Conservation (phyloP, 2,113 vertebrate species). For the Eulemur macaco region DNA sequence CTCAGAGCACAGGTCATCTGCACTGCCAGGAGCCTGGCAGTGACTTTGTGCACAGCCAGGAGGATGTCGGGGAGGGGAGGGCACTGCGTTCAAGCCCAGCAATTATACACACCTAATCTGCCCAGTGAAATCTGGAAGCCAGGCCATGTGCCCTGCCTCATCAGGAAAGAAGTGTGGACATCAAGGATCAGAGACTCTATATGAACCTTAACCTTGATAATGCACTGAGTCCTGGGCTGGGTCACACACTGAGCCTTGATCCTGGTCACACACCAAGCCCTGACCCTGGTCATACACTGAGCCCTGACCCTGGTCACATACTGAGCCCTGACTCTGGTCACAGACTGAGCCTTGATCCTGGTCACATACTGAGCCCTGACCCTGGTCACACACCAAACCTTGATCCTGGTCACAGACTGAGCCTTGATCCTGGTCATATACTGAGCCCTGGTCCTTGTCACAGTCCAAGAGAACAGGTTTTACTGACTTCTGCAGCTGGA, state of each 20-base stretch:
- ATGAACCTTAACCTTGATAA: background rate
- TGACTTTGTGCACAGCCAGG: background rate
- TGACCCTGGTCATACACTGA: background rate
- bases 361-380: background rate
- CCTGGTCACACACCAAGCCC: background rate
- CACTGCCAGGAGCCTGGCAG: background rate
- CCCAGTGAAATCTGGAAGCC: background rate
- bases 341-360: background rate
- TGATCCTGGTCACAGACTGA: background rate
- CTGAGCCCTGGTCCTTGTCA: background rate
- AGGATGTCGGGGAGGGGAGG: background rate
- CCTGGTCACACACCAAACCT: background rate
- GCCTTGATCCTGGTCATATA: no score
- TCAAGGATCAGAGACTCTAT: background rate
- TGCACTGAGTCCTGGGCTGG: background rate
- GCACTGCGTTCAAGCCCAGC: background rate
- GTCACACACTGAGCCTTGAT: background rate
- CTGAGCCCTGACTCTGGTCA: background rate
- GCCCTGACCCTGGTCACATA: accelerated
- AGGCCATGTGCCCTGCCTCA: background rate
- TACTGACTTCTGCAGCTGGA: background rate
- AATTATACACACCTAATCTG: background rate
- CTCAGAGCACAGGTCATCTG: background rate
- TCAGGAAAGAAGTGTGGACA: background rate
- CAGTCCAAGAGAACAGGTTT: background rate